Percentiles rank a stretch among this genome's conserved stretches.
These are phyloP conservation scores for Sminthurides aquaticus DNA, from an alignment of 2,888 invertebrate genomes.

Conservation along the genomic window DNA sequence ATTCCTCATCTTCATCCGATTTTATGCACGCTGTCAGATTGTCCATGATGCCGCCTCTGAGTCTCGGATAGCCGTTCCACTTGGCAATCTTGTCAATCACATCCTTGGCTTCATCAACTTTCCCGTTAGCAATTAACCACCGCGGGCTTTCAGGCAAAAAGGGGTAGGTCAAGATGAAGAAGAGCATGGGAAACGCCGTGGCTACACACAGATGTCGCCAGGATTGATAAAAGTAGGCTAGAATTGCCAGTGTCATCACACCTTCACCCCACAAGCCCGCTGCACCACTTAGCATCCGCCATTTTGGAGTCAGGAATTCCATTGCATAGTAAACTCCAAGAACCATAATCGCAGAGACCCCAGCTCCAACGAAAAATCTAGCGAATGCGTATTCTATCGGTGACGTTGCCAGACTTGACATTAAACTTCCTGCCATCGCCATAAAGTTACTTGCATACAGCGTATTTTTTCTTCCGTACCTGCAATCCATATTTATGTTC, in stretches of 20 bases:
- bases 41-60: conserved; percentile 4
- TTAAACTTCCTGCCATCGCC: conserved; percentile 5
- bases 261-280: conserved; percentile 11
- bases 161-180: conserved; percentile 11
- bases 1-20: neutral
- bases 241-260: conserved; percentile 5
- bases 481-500: neutral
- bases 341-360: neutral
- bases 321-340: conserved; percentile 4
- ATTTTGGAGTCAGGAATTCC: conserved; percentile 13
- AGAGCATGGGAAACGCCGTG: conserved; percentile 6
- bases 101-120: conserved; percentile 3
- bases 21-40: neutral
- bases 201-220: conserved; percentile 6
- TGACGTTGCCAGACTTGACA: conserved; percentile 1
- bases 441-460: conserved; percentile 3
- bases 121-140: conserved; percentile 3
- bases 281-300: conserved; percentile 10
- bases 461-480: conserved; percentile 5
- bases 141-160: conserved; percentile 15
- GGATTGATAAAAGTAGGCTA: conserved; percentile 3
- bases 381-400: neutral
- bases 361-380: conserved; percentile 10
- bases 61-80: neutral
- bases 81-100: conserved; percentile 3